A percentile compares a stretch with the other conserved stretches of the same genome.
These are phyloP conservation scores for Drosophila nigricruria DNA, from an alignment of 2,888 invertebrate genomes.

Conservation along the genomic window DNA sequence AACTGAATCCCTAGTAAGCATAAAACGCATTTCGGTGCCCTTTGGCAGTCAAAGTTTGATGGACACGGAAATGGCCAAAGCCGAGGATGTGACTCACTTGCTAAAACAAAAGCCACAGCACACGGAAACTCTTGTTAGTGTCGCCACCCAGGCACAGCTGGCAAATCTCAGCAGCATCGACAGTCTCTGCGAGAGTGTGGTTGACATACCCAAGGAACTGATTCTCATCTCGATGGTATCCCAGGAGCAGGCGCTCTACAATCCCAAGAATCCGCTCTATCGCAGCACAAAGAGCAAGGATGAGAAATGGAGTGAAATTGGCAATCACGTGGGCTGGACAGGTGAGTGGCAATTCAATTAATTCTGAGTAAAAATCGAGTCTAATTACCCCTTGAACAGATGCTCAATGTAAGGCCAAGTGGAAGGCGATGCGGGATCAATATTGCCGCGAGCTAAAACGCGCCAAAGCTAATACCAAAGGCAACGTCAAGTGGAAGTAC, in stretches of 20 bases:
- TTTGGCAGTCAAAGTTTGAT: conserved; percentile 39
- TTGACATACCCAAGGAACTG: conserved; percentile 77
- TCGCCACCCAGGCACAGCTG: conserved; percentile 49
- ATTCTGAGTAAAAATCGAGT: background rate
- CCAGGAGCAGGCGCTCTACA: conserved; percentile 82
- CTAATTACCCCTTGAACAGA: conserved; percentile 51
- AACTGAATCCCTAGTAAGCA: conserved; percentile 29
- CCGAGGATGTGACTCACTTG: conserved; percentile 31
- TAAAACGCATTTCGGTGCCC: conserved; percentile 50
- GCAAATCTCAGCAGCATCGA: conserved; percentile 67
- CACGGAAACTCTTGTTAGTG: conserved; percentile 16
- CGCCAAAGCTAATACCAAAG: conserved; percentile 77
- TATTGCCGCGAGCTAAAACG: conserved; percentile 84
- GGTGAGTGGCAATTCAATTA: conserved; percentile 57
- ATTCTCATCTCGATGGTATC: conserved; percentile 80
- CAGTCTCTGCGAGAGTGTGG: conserved; percentile 64
- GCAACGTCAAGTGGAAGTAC: conserved; percentile 83
- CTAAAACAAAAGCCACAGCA: conserved; percentile 51
- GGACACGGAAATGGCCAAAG: conserved; percentile 38
- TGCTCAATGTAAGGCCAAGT: conserved; percentile 82
- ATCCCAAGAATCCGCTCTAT: conserved; percentile 82
- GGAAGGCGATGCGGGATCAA: conserved; percentile 84
- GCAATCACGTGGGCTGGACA: conserved; percentile 79
- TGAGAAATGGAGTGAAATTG: conserved; percentile 81
- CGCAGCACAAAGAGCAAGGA: conserved; percentile 80